These are phyloP conservation scores for Crossaster papposus DNA, from an alignment of 53 echinoderm and acorn worm species.

Conservation along the genomic window DNA sequence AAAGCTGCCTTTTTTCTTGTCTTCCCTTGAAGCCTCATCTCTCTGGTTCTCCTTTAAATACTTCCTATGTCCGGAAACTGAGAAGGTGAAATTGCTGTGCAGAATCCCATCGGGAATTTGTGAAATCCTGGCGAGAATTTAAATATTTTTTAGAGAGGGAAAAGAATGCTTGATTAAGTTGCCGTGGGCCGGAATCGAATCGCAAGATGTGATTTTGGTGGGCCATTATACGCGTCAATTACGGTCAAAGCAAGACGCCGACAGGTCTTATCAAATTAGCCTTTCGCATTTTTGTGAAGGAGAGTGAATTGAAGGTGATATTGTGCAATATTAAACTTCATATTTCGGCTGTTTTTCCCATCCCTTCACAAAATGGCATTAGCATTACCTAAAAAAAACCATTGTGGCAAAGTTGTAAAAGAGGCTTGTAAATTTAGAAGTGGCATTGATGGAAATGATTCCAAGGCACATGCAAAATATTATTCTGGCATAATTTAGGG, in stretches of 20 bases:
- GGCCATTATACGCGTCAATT: not conserved
- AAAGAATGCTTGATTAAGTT: constrained; percentile 7
- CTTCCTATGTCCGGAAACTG: not conserved
- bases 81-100: not conserved
- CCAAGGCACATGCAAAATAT: no score
- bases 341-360: no score
- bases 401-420: no score
- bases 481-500: no score
- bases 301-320: not conserved
- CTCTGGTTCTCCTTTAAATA: not conserved
- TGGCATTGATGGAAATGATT: no score
- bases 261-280: not conserved
- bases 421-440: no score
- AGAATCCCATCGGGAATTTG: not conserved
- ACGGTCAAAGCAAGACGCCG: constrained; percentile 3
- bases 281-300: not conserved
- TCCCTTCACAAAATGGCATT: no score
- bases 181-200: constrained; percentile 17
- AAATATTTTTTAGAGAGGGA: not conserved
- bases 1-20: constrained; percentile 35
- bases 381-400: no score
- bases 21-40: not conserved
- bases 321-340: not conserved
- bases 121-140: constrained; percentile 17
- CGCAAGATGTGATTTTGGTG: constrained; percentile 17